Conservation (phyloP, 92 coral and sea anemone genomes). For the Heteractis magnifica region DNA sequence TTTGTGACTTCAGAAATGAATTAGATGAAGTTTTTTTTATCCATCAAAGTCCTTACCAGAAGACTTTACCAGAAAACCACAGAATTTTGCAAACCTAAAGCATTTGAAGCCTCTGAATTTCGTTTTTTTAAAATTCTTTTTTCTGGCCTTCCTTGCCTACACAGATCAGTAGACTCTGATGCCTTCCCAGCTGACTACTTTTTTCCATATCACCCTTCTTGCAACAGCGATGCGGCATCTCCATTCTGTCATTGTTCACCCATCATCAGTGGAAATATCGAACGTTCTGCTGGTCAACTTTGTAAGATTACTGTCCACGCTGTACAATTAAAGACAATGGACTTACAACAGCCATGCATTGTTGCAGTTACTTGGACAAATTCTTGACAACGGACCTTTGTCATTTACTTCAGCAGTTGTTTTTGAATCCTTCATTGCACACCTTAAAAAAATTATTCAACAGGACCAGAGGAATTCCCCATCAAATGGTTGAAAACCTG, state of each 20-base stretch:
- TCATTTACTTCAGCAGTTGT: slow-evolving; percentile 43
- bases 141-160: slow-evolving; percentile 46
- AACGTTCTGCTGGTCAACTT: too few relatives aligned
- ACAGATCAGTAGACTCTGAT: slow-evolving; percentile 25
- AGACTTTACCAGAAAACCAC: slow-evolving; percentile 37
- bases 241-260: too few relatives aligned
- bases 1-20: slow-evolving; percentile 15
- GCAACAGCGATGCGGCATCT: too few relatives aligned
- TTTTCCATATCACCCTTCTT: neutral
- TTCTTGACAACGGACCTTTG: slow-evolving; percentile 32
- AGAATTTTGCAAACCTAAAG: slow-evolving; percentile 19
- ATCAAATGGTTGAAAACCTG: slow-evolving; percentile 35
- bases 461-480: slow-evolving; percentile 37
- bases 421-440: slow-evolving; percentile 46
- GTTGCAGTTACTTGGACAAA: slow-evolving; percentile 41
- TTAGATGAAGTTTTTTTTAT: slow-evolving; percentile 26
- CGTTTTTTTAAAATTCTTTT: slow-evolving; percentile 43
- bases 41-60: too few relatives aligned
- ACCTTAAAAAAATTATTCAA: slow-evolving; percentile 27
- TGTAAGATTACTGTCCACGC: too few relatives aligned
- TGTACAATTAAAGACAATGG: neutral
- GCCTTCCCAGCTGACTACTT: slow-evolving; percentile 11
- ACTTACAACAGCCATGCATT: slow-evolving; percentile 53
- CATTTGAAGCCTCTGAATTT: slow-evolving; percentile 43
- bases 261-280: too few relatives aligned